phyloP scores from a whole-genome alignment of 2,888 invertebrate species.

The Chironomus tentans region DNA sequence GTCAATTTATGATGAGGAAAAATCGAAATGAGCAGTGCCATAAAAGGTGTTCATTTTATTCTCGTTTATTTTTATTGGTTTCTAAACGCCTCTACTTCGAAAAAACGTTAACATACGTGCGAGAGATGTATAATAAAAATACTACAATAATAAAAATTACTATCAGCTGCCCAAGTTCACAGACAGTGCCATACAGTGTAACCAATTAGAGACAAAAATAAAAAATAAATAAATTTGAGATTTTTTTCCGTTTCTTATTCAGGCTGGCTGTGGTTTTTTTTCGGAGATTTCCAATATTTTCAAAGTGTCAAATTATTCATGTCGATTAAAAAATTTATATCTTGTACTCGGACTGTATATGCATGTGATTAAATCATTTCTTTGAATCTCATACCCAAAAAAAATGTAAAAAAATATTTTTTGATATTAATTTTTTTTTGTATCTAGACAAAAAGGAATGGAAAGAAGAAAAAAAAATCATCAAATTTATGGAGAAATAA shows the following conservation, averaged over 20 bases:
- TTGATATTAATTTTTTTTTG: not conserved
- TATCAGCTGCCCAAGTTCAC: constrained; percentile 20
- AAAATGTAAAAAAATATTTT: not conserved
- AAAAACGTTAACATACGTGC: not conserved
- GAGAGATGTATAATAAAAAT: not conserved
- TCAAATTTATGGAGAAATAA: no score
- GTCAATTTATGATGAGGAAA: not conserved
- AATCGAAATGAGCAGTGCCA: not conserved
- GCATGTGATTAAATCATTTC: not conserved
- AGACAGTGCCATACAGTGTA: not conserved
- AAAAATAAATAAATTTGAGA: not conserved
- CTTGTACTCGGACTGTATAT: not conserved
- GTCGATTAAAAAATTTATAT: not conserved
- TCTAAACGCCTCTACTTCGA: constrained; percentile 15
- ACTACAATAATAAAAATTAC: constrained; percentile 8
- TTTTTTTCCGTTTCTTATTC: not conserved
- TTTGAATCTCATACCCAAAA: not conserved
- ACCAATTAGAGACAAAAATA: not conserved
- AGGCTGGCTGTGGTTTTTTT: no score
- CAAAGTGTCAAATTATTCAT: not conserved
- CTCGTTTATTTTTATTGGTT: constrained; percentile 20
- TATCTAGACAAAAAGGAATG: not conserved
- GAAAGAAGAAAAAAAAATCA: no score
- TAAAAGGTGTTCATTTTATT: constrained; percentile 17
- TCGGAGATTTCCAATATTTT: not conserved